A percentile compares a stretch with the other conserved stretches of the same genome.
Conservation (phyloP, 2,797 vertebrate genomes). For the Cheirogaleus major region DNA sequence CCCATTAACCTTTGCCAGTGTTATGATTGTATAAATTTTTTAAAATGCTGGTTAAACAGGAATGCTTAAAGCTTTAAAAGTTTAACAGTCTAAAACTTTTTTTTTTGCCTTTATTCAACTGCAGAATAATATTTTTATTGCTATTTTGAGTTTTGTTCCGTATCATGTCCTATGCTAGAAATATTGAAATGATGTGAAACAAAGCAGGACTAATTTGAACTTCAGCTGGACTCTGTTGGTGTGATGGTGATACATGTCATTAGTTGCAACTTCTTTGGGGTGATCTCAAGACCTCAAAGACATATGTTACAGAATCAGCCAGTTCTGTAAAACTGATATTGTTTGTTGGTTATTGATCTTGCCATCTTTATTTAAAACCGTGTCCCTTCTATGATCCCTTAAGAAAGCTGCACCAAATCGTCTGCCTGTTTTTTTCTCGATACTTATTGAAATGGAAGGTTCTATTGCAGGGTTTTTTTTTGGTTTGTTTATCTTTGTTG, state of each 20-base stretch:
- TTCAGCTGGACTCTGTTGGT: conserved; percentile 78
- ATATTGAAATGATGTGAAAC: conserved; percentile 82
- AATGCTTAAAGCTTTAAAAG: conserved; percentile 88
- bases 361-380: conserved; percentile 80
- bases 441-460: conserved; percentile 81
- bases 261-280: conserved; percentile 82
- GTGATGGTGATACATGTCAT: conserved; percentile 80
- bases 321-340: conserved; percentile 82
- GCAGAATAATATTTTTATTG: conserved; percentile 83
- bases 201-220: conserved; percentile 83
- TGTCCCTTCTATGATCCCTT: conserved; percentile 81
- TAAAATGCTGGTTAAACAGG: conserved; percentile 85
- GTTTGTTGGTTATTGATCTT: conserved; percentile 83
- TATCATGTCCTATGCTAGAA: conserved; percentile 85
- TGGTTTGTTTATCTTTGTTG: conserved; percentile 84
- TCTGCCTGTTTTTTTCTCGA: conserved; percentile 84
- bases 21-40: conserved; percentile 84
- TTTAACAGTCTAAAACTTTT: conserved; percentile 79
- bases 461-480: conserved; percentile 82
- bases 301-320: conserved; percentile 81
- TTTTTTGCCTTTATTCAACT: conserved; percentile 84
- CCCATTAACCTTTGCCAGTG: conserved; percentile 88
- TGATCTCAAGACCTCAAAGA: conserved; percentile 80
- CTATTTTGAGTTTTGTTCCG: conserved; percentile 81
- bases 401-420: conserved; percentile 86